Evolutionary conservation across 2,797 vertebrate species (phyloP).

Genomic region (Schizothorax lantsangensis): DNA sequence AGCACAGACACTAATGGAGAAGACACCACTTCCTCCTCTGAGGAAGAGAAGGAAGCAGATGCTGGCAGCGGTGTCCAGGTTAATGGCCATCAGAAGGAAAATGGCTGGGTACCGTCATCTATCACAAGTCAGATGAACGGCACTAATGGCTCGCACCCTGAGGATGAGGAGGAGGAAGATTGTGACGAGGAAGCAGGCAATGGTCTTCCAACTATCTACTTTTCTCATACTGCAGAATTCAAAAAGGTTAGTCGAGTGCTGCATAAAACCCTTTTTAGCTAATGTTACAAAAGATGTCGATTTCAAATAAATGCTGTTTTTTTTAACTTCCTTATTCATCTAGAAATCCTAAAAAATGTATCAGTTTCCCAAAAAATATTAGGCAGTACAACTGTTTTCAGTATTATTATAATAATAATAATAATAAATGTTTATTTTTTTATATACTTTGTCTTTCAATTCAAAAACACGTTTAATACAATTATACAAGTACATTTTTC

Average conservation of each 20-base stretch:
- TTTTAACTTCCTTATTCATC: not conserved
- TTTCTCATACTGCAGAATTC: constrained; percentile 94
- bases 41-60: constrained; percentile 87
- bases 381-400: not conserved
- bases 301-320: not conserved
- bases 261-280: not conserved
- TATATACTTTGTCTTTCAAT: too few species aligned
- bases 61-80: constrained; percentile 55
- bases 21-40: constrained; percentile 81
- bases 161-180: constrained; percentile 66
- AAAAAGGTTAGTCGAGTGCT: constrained; percentile 83
- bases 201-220: constrained; percentile 90
- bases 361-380: not conserved
- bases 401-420: not conserved
- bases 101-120: constrained; percentile 53
- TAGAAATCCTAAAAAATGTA: not conserved
- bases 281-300: not conserved
- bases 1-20: constrained; percentile 80
- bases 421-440: too few species aligned
- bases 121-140: constrained; percentile 51
- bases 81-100: constrained; percentile 67
- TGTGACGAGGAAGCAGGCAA: constrained; percentile 68
- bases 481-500: too few species aligned
- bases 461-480: too few species aligned
- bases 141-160: constrained; percentile 41